Percentiles rank a stretch among this genome's conserved stretches.
These are phyloP conservation scores for Globodera rostochiensis DNA, from an alignment of 1,140 invertebrate genomes.

Conservation along the genomic window DNA sequence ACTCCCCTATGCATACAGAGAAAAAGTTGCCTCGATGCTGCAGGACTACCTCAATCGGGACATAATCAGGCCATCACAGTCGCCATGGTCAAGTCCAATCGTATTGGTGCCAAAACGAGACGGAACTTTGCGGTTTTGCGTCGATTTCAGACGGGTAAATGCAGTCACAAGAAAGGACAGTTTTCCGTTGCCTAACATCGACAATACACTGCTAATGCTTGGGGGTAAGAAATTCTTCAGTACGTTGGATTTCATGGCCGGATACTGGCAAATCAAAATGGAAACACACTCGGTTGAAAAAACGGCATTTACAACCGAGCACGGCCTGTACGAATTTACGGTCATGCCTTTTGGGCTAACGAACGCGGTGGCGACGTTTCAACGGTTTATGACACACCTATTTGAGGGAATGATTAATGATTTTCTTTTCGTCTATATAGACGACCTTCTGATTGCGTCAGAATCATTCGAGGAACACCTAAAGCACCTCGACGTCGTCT, in stretches of 20 bases:
- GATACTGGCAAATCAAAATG: constrained; percentile 48
- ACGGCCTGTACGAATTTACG: constrained; percentile 65
- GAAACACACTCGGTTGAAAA: constrained; percentile 25
- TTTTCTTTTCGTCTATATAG: constrained; percentile 5
- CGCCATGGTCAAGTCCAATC: constrained; percentile 68
- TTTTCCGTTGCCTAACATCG: constrained; percentile 67
- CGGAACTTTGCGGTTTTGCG: constrained; percentile 66
- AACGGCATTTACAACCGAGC: constrained; percentile 44
- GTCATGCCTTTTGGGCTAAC: constrained; percentile 65
- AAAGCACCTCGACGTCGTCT: background rate
- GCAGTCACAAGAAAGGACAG: constrained; percentile 66
- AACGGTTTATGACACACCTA: constrained; percentile 67
- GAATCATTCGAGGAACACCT: background rate
- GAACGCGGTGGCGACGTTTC: constrained; percentile 65
- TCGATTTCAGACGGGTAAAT: constrained; percentile 69
- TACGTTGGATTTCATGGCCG: constrained; percentile 58
- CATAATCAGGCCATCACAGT: constrained; percentile 42
- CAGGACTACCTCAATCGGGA: constrained; percentile 6
- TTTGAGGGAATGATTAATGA: background rate
- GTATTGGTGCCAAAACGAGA: constrained; percentile 70
- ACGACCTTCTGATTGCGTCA: background rate
- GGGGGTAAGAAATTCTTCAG: constrained; percentile 59
- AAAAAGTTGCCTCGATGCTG: background rate
- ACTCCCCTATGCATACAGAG: background rate
- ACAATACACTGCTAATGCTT: constrained; percentile 57